phyloP scores from a whole-genome alignment of 1,140 invertebrate genomes.

The Atopsyche davidsoni region DNA sequence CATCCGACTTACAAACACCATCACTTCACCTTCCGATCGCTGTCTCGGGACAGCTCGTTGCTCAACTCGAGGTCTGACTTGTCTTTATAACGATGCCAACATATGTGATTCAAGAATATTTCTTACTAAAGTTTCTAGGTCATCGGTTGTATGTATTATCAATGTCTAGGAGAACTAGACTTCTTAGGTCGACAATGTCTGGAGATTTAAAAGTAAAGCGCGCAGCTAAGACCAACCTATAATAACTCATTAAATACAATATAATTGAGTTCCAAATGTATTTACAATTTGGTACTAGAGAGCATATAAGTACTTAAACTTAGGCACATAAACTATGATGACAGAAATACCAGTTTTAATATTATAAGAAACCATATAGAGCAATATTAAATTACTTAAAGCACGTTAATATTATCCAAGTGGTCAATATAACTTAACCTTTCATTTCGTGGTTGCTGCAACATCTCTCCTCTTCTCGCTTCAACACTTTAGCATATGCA shows the following conservation, averaged over 20 bases:
- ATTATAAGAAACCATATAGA: constrained; percentile 28
- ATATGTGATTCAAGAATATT: constrained; percentile 14
- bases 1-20: constrained; percentile 5
- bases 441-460: background rate
- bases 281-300: constrained; percentile 21
- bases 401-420: constrained; percentile 22
- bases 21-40: constrained; percentile 2
- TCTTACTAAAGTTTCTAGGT: constrained; percentile 9
- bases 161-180: constrained; percentile 8
- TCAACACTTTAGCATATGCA: background rate
- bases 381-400: constrained; percentile 29
- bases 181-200: constrained; percentile 10
- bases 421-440: constrained; percentile 14
- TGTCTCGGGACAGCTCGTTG: constrained; percentile 11
- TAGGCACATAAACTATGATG: constrained; percentile 19
- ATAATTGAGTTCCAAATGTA: constrained; percentile 18
- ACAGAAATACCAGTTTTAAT: constrained; percentile 23
- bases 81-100: constrained; percentile 15
- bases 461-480: constrained; percentile 15
- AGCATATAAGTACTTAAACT: constrained; percentile 22
- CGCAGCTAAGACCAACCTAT: constrained; percentile 15
- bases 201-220: constrained; percentile 13
- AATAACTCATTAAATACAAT: constrained; percentile 11
- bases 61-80: constrained; percentile 16
- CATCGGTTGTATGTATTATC: constrained; percentile 5